Evolutionary conservation across 1,140 invertebrate species (phyloP).

Genomic region (Hypsibius dujardini): DNA sequence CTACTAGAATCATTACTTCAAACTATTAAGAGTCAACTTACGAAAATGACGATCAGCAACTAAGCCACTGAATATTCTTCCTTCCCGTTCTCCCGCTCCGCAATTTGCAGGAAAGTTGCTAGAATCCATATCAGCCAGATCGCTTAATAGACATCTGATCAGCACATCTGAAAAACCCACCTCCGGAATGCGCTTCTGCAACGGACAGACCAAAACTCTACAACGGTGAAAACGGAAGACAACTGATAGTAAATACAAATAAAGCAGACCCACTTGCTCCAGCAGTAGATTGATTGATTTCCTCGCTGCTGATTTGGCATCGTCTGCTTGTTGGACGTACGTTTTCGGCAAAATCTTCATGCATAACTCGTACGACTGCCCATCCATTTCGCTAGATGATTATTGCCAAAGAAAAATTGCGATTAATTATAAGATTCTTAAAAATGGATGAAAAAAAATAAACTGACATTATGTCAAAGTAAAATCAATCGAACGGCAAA

Average conservation of each 20-base stretch:
- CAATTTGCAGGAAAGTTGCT: constrained; percentile 60
- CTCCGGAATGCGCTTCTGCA: constrained; percentile 48
- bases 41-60: constrained; percentile 48
- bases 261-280: constrained; percentile 24
- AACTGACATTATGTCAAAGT: too few relatives aligned
- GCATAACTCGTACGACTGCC: constrained; percentile 25
- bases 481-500: too few relatives aligned
- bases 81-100: constrained; percentile 62
- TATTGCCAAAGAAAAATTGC: too few relatives aligned
- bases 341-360: constrained; percentile 26
- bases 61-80: constrained; percentile 43
- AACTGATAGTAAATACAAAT: not conserved
- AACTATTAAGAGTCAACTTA: constrained; percentile 22
- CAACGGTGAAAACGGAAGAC: constrained; percentile 6
- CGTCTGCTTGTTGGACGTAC: constrained; percentile 29
- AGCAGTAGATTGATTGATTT: constrained; percentile 28
- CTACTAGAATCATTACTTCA: too few relatives aligned
- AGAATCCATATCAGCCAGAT: constrained; percentile 56
- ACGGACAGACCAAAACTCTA: constrained; percentile 17
- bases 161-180: constrained; percentile 54
- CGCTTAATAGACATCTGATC: constrained; percentile 51
- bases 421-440: too few relatives aligned
- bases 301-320: constrained; percentile 27
- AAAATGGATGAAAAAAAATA: too few relatives aligned
- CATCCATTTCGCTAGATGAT: constrained; percentile 25